Base-by-base conservation (phyloP, 1,140 invertebrate genomes). In the Frieseomelitta varia region DNA sequence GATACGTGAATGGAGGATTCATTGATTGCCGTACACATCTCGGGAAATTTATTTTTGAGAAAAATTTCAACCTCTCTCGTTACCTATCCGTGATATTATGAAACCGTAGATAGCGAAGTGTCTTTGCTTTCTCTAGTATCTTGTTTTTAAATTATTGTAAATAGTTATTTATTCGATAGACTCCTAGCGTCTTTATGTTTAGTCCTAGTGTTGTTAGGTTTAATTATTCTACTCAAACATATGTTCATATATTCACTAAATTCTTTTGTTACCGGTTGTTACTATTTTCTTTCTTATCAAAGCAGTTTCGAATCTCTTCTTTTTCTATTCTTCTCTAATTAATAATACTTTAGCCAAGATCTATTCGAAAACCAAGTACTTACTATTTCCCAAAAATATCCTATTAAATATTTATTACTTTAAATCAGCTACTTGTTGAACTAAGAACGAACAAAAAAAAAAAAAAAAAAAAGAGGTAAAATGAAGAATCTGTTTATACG, bases 1-100 rank as follows among this genome's bases (percentile, higher is more conserved):
- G 55, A 79, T 3, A n/a, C 58, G 34, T 71, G 67, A 72, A 24
- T 84, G 51, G 77, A 71, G 15, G 14, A 71, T 73, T 3, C 47
- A 15, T 73, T 80, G 68, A 73, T 79, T 63, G 55, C 1, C 53
- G n/a, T n/a, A 15, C 34, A 21, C 1, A 30, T 77, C 53, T 34
- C 30, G 17, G 21, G 30, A 69, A 55, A 77, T 79, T 39, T 53
- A 15, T 34, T 71, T 19, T n/a, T 8, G 19, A 8, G 65, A 21
- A 34, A 34, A 34, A 17, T 67, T 30, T 34, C 4, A 61, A 61
- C 11, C n/a, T 79, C 24, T 4, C n/a, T 71, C 19, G 0, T 71
- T 21, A 3, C 4, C 58, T n/a, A 2, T 34, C n/a, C 15, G 24
- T 47, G 17, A 6, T 47, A 53, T 39, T 61, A n/a, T 21, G 6